These are phyloP conservation scores for Lampris incognitus DNA, from an alignment of 2,113 vertebrate species.

Conservation along the genomic window DNA sequence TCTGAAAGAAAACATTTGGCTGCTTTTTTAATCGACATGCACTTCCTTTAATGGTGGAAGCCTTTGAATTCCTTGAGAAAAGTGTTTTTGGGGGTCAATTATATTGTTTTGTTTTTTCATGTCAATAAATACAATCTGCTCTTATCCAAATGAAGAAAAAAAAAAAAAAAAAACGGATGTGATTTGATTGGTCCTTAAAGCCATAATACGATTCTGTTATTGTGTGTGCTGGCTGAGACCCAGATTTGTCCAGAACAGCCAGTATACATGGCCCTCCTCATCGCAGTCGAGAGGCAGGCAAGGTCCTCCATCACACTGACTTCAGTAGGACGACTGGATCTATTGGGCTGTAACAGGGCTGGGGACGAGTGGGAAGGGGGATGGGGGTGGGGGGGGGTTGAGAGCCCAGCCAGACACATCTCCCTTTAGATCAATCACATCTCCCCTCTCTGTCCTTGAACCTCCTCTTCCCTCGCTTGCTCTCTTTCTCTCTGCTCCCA, in stretches of 20 bases:
- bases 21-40: not conserved
- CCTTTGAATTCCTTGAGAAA: too few species aligned
- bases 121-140: slow-evolving; percentile 4
- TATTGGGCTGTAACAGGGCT: slow-evolving; percentile 67
- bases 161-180: not conserved
- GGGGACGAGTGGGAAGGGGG: not conserved
- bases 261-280: slow-evolving; percentile 62
- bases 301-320: slow-evolving; percentile 77
- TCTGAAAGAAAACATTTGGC: too few species aligned
- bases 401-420: slow-evolving; percentile 77
- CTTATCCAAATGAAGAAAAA: not conserved
- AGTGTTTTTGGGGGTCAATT: not conserved
- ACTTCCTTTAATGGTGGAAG: not conserved
- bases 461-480: slow-evolving; percentile 56
- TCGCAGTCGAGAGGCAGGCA: slow-evolving; percentile 70
- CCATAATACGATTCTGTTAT: slow-evolving; percentile 27
- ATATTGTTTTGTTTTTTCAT: not conserved
- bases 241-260: slow-evolving; percentile 57
- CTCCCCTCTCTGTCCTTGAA: slow-evolving; percentile 77
- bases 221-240: slow-evolving; percentile 38
- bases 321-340: slow-evolving; percentile 77
- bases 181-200: slow-evolving; percentile 38
- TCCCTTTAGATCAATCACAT: slow-evolving; percentile 80
- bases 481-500: slow-evolving; percentile 59
- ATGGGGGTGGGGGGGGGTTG: slow-evolving; percentile 31